Percentiles rank a stretch among this genome's conserved stretches.
phyloP scores from a whole-genome alignment of 1,140 invertebrate species.

The Cryptotermes secundus region DNA sequence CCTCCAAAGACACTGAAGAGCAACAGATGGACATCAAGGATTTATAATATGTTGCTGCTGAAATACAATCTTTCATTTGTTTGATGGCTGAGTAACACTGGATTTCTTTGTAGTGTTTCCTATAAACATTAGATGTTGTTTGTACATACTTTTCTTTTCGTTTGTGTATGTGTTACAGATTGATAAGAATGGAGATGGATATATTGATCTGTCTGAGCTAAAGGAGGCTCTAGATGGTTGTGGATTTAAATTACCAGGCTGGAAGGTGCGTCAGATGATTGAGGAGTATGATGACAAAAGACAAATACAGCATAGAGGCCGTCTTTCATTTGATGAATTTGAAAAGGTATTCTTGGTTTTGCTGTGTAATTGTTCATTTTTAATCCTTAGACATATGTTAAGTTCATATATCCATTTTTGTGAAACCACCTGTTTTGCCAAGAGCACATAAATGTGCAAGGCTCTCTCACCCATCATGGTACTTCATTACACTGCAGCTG shows the following conservation, averaged over 20 bases:
- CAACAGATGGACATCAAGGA: too few relatives aligned
- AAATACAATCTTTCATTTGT: too few relatives aligned
- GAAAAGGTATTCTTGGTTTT: conserved; percentile 51
- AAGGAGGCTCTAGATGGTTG: conserved; percentile 85
- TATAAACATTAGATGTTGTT: neutral
- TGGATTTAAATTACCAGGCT: conserved; percentile 91
- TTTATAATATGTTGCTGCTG: too few relatives aligned
- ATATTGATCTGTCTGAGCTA: conserved; percentile 85
- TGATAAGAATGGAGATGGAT: conserved; percentile 88
- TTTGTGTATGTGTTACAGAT: conserved; percentile 67
- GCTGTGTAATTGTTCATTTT: neutral
- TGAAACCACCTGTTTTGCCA: too few relatives aligned
- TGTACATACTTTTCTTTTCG: neutral
- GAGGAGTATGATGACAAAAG: conserved; percentile 80
- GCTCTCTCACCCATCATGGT: too few relatives aligned
- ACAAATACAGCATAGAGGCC: conserved; percentile 66
- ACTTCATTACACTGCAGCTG: too few relatives aligned
- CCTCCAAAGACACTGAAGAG: too few relatives aligned
- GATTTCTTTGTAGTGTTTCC: neutral
- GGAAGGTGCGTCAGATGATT: conserved; percentile 88
- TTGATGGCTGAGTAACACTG: neutral
- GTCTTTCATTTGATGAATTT: conserved; percentile 83
- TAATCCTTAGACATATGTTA: too few relatives aligned
- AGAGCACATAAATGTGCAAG: too few relatives aligned
- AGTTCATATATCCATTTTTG: too few relatives aligned